Evolutionary conservation across 2,797 vertebrate species (phyloP).

Genomic region (Sebastes matsubarae): DNA sequence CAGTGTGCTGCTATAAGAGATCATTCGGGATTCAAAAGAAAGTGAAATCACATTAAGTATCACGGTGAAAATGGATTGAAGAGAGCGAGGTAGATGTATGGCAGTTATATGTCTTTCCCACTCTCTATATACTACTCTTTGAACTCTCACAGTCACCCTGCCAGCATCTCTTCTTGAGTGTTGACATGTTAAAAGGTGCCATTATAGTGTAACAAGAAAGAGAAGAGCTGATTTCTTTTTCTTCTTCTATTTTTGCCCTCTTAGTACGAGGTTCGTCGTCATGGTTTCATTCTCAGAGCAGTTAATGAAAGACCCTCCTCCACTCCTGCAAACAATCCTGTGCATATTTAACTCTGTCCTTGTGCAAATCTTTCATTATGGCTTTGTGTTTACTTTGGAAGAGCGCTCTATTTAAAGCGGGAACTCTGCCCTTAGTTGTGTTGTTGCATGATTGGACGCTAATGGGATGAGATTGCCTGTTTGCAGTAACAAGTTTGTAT

Average conservation of each 20-base stretch:
- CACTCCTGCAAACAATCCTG: neutral
- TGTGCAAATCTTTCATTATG: constrained; percentile 28
- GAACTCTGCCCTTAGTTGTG: constrained; percentile 7
- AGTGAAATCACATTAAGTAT: too few species aligned
- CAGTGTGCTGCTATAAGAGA: neutral
- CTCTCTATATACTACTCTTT: neutral
- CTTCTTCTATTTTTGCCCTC: neutral
- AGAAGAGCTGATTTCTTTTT: neutral
- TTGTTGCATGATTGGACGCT: constrained; percentile 18
- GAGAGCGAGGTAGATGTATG: neutral
- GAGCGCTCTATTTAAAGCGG: constrained; percentile 15
- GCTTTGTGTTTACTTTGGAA: constrained; percentile 32
- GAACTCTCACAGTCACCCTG: neutral
- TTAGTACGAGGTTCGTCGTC: neutral
- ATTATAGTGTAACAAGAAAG: neutral
- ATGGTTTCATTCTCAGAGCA: constrained; percentile 28
- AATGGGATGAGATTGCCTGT: constrained; percentile 43
- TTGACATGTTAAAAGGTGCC: neutral
- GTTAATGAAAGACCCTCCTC: constrained; percentile 15
- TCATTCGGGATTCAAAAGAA: neutral
- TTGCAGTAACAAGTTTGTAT: constrained; percentile 34
- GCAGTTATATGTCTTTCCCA: neutral
- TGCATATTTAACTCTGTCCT: constrained; percentile 15
- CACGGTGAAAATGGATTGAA: neutral
- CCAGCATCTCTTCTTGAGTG: neutral